These are phyloP conservation scores for Himantopus leucocephalus DNA, from an alignment of 2,113 vertebrate genomes.

Conservation along the genomic window DNA sequence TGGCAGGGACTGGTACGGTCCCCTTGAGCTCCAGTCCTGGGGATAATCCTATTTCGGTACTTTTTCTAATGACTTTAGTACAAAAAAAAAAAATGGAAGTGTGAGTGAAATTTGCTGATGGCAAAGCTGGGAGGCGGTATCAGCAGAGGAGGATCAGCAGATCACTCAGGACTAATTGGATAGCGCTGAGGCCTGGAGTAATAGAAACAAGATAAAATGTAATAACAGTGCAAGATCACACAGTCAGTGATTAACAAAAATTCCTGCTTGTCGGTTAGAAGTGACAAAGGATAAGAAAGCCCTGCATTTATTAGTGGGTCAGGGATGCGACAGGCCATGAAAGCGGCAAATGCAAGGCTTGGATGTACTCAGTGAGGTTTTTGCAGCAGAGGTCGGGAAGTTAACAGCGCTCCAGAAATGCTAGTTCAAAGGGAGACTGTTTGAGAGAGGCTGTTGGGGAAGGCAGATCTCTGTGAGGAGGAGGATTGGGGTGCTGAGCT, in stretches of 20 bases:
- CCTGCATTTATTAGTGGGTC: constrained; percentile 23
- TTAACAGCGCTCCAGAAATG: not conserved
- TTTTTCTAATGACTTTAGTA: constrained; percentile 1
- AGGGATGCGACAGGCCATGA: not conserved
- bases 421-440: not conserved
- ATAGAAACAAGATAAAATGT: constrained; percentile 61
- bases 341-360: not conserved
- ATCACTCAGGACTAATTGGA: constrained; percentile 66
- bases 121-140: constrained; percentile 33
- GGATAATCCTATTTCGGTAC: constrained; percentile 27
- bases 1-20: not conserved
- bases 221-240: constrained; percentile 53
- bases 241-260: constrained; percentile 47
- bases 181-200: constrained; percentile 31
- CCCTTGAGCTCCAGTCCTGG: not conserved
- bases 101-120: constrained; percentile 36
- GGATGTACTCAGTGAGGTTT: not conserved
- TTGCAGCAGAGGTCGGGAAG: not conserved
- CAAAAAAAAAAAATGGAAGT: not conserved
- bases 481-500: not conserved
- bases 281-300: constrained; percentile 45
- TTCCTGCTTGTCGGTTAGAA: constrained; percentile 14
- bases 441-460: not conserved
- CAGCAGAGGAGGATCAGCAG: constrained; percentile 36
- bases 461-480: not conserved